Base-by-base conservation (phyloP, 2,888 invertebrate species). In the Microdon myrmicae region DNA sequence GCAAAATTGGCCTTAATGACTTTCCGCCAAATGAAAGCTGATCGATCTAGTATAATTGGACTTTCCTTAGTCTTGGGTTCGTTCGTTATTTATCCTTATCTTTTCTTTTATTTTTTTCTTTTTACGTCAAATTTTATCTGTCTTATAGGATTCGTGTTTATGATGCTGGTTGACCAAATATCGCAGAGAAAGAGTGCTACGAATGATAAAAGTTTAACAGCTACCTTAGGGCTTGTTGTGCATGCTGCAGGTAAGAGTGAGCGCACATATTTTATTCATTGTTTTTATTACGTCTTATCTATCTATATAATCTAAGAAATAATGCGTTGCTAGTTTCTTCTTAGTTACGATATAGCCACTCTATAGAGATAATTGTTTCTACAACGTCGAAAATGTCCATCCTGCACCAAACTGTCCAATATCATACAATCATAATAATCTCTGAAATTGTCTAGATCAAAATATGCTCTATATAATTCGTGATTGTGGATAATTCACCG, bases 221-320 rank as follows among this genome's bases (percentile, higher is more conserved):
- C 98, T 0, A 99, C 99, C 0, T 83, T 99, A 1, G 99, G 99
- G 0, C 82, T 99, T 3, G 96, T 99, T 0, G 98, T 99, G 0
- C 99, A 99, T 77, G 97, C 99, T 1, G 98, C 98, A 69, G 91
- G 90, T 90, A 73, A 75, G 74, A 16, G n/a, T n/a, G n/a, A n/a
- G n/a, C 4, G 7, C 9, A 1, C 20, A 14, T 7, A 17, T 9
- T 44, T 3, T 13, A 19, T 19, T 28, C n/a, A n/a, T 14, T 23
- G 8, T 39, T 23, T 8, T 31, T 13, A 2, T 2, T 8, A 12
- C 8, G 10, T 23, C n/a, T n/a, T n/a, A n/a, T n/a, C n/a, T n/a
- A n/a, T n/a, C n/a, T n/a, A n/a, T n/a, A n/a, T n/a, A n/a, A n/a
- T n/a, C n/a, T n/a, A n/a, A n/a, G n/a, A n/a, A n/a, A n/a, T n/a